Conservation (phyloP, 2,888 invertebrate species). For the Acrobasis suavella region DNA sequence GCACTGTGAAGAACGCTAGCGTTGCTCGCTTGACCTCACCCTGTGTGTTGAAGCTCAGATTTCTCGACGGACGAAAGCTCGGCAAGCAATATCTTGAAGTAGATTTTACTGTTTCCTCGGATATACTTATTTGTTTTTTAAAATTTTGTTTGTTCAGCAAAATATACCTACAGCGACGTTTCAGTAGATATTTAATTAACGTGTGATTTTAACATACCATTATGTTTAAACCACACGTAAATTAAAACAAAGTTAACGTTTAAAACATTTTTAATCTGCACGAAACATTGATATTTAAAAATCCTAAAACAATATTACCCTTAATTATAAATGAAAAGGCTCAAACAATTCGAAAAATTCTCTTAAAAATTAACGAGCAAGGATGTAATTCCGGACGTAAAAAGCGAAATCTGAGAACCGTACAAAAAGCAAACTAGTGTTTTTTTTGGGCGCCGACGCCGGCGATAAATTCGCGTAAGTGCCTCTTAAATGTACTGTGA, state of each 20-base stretch:
- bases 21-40: neutral
- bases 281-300: neutral
- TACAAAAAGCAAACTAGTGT: slow-evolving; percentile 15
- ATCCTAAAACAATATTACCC: neutral
- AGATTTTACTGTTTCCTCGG: neutral
- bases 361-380: neutral
- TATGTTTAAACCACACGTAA: too few relatives aligned
- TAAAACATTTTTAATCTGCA: neutral
- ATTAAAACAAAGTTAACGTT: neutral
- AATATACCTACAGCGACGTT: too few relatives aligned
- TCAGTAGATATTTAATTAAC: too few relatives aligned
- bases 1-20: neutral
- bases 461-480: slow-evolving; percentile 25
- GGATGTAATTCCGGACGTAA: neutral
- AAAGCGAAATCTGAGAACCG: slow-evolving; percentile 5
- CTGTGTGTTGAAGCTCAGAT: neutral
- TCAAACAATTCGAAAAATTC: neutral
- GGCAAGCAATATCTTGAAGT: neutral
- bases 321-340: neutral
- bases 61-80: neutral
- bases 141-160: too few relatives aligned
- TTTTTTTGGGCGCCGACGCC: slow-evolving; percentile 14
- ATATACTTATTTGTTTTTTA: neutral
- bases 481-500: slow-evolving; percentile 22
- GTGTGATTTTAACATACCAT: too few relatives aligned